Percentiles rank a stretch among this genome's conserved stretches.
phyloP scores from a whole-genome alignment of 2,888 invertebrate genomes.

The Automeris io region DNA sequence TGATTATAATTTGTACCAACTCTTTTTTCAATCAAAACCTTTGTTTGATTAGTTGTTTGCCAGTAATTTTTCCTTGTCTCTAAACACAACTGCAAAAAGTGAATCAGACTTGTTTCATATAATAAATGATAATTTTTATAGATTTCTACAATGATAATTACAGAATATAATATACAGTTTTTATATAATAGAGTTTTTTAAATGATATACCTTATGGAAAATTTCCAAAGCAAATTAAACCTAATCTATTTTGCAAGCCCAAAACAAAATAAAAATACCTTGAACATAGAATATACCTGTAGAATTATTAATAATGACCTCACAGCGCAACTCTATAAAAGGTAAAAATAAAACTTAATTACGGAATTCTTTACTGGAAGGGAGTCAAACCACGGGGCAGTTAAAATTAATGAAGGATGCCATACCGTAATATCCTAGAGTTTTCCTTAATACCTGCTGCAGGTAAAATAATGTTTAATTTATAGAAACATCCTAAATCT shows the following conservation, averaged over 20 bases:
- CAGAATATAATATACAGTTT: too few relatives aligned
- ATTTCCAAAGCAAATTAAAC: conserved; percentile 3
- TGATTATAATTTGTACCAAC: too few relatives aligned
- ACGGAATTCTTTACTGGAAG: conserved; percentile 14
- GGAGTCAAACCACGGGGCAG: conserved; percentile 20
- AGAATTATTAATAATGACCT: conserved; percentile 4
- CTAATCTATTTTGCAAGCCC: not conserved
- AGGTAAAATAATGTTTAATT: conserved; percentile 21
- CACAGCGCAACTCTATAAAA: conserved; percentile 4
- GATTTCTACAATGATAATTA: not conserved
- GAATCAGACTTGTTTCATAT: not conserved
- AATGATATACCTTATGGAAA: not conserved
- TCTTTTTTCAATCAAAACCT: too few relatives aligned
- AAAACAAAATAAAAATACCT: not conserved
- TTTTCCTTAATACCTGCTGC: conserved; percentile 17
- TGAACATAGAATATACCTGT: not conserved
- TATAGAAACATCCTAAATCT: conserved; percentile 27
- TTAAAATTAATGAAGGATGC: conserved; percentile 23
- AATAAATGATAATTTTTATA: not conserved
- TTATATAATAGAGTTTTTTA: too few relatives aligned
- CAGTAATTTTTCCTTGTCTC: too few relatives aligned
- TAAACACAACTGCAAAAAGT: too few relatives aligned
- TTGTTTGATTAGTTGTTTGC: too few relatives aligned
- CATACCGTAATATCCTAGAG: conserved; percentile 15
- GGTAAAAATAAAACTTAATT: conserved; percentile 14